These are phyloP conservation scores for Eristalis arbustorum DNA, from an alignment of 2,888 invertebrate genomes.

Conservation along the genomic window DNA sequence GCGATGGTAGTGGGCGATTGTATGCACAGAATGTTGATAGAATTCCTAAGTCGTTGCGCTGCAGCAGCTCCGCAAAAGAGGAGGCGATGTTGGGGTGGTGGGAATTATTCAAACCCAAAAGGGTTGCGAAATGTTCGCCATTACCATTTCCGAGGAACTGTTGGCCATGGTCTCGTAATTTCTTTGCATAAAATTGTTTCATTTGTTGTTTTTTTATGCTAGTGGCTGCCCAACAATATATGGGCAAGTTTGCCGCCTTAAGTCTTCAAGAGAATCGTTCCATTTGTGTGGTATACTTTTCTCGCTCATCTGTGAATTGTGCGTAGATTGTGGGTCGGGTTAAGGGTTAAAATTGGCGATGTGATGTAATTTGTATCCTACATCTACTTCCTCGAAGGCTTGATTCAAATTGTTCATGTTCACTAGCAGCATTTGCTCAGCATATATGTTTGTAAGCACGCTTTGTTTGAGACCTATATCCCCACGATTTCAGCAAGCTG, in stretches of 20 bases:
- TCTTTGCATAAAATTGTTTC: slow-evolving; percentile 25
- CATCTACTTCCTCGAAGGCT: no score
- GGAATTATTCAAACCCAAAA: slow-evolving; percentile 52
- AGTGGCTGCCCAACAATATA: background rate
- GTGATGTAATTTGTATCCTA: no score
- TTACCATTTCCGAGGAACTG: background rate
- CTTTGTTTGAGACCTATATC: no score
- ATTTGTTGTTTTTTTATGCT: slow-evolving; percentile 18
- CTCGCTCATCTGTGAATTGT: background rate
- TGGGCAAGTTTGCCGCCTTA: background rate
- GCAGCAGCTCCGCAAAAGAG: background rate
- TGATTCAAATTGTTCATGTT: no score
- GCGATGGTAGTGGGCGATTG: slow-evolving; percentile 21
- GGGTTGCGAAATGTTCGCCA: slow-evolving; percentile 30
- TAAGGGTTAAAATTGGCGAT: no score
- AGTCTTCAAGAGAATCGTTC: background rate
- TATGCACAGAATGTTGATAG: slow-evolving; percentile 56
- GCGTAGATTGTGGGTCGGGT: background rate
- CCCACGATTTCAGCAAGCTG: no score
- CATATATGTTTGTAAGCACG: no score
- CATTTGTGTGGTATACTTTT: background rate
- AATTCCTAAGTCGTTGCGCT: slow-evolving; percentile 29
- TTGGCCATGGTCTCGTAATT: slow-evolving; percentile 17
- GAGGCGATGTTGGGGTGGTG: background rate
- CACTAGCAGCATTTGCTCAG: no score